Evolutionary conservation across 2,113 vertebrate species (phyloP).

Genomic region (Serilophus lunatus): DNA sequence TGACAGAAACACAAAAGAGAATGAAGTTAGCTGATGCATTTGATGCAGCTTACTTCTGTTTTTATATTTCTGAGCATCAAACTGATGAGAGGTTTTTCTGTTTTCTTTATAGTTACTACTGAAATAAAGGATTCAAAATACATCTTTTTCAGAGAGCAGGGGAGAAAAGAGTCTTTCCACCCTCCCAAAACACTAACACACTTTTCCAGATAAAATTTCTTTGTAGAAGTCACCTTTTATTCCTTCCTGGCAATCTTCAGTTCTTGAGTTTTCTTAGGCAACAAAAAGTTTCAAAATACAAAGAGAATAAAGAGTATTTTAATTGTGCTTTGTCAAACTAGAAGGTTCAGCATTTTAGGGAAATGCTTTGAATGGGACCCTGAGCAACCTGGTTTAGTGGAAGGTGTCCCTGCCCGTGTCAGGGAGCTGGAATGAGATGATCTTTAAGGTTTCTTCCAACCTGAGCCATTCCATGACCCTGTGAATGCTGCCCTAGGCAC

Average conservation of each 20-base stretch:
- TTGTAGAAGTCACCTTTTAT: background rate
- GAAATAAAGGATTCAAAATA: background rate
- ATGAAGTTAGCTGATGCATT: background rate
- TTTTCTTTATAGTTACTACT: background rate
- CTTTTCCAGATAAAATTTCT: background rate
- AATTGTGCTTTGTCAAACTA: background rate
- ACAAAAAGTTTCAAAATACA: background rate
- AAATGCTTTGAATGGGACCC: background rate
- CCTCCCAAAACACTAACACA: background rate
- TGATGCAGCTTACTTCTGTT: background rate
- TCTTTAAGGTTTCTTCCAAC: background rate
- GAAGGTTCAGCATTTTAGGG: background rate
- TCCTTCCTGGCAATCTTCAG: background rate
- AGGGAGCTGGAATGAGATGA: background rate
- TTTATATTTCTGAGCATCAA: background rate
- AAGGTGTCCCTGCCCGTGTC: background rate
- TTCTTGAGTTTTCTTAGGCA: background rate
- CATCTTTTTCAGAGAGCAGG: background rate
- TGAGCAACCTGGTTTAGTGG: background rate
- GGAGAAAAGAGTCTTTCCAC: background rate
- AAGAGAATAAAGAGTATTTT: background rate
- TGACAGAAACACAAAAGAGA: background rate
- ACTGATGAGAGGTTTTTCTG: background rate
- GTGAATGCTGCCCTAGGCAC: background rate
- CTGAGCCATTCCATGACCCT: background rate